Percentiles rank a stretch among this genome's conserved stretches.
Conservation (phyloP, 1,140 invertebrate species). For the Euura saliciscinereae region DNA sequence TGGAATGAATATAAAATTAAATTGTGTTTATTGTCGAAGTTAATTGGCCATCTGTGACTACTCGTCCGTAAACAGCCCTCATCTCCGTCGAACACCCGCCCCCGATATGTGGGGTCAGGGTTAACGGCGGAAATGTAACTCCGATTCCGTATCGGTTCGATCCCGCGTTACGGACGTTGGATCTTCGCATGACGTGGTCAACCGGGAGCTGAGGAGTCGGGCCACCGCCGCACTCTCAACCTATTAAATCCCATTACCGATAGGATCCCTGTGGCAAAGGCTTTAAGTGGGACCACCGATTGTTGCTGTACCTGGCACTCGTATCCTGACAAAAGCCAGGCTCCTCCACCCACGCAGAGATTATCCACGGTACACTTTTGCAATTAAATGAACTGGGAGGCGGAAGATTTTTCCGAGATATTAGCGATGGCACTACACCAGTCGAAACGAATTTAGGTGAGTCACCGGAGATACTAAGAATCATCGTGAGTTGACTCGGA, state of each 20-base stretch:
- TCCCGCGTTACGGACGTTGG: not conserved
- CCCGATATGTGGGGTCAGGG: not conserved
- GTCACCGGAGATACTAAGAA: not conserved
- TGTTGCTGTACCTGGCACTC: not conserved
- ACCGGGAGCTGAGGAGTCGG: not conserved
- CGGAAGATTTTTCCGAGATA: not conserved
- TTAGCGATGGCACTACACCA: too few species aligned
- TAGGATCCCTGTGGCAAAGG: not conserved
- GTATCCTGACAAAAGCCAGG: not conserved
- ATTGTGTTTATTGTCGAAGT: constrained; percentile 56
- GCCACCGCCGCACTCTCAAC: not conserved
- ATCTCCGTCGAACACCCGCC: not conserved
- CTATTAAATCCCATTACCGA: not conserved
- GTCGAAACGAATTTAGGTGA: too few species aligned
- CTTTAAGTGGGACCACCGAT: not conserved
- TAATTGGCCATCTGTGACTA: constrained; percentile 57
- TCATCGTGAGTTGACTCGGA: not conserved
- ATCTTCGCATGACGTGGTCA: not conserved
- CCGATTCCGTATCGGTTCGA: not conserved
- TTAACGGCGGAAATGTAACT: not conserved
- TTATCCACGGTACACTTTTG: too few species aligned
- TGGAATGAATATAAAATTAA: constrained; percentile 58
- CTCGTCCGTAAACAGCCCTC: constrained; percentile 32
- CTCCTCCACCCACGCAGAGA: not conserved
- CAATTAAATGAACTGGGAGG: too few species aligned